These are phyloP conservation scores for Amblyteles armatorius DNA, from an alignment of 2,888 invertebrate genomes.

Conservation along the genomic window DNA sequence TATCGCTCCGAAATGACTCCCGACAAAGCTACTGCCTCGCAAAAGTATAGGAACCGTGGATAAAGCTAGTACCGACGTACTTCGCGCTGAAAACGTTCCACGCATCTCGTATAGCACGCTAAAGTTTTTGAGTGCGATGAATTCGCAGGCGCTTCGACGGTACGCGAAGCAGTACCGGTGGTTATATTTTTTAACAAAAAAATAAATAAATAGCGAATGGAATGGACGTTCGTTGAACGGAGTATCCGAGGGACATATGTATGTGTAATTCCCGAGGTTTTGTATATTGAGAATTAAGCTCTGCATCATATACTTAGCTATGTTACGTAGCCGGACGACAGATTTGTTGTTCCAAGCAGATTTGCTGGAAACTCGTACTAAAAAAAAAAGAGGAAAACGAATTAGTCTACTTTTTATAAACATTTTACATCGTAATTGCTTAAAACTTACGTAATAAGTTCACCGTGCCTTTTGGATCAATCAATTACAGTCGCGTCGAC, in stretches of 20 bases:
- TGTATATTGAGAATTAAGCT: constrained; percentile 8
- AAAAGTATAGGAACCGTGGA: not conserved
- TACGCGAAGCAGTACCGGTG: not conserved
- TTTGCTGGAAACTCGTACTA: constrained; percentile 4
- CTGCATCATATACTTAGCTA: not conserved
- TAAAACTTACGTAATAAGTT: constrained; percentile 41
- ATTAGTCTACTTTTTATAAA: constrained; percentile 61
- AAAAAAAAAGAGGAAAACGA: constrained; percentile 2
- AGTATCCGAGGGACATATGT: not conserved
- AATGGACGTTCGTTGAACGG: not conserved
- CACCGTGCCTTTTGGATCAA: constrained; percentile 61
- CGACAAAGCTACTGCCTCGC: not conserved
- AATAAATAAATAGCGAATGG: not conserved
- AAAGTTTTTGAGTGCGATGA: not conserved
- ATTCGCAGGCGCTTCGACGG: constrained; percentile 12
- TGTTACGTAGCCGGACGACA: not conserved
- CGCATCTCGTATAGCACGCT: constrained; percentile 25
- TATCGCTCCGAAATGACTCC: not conserved
- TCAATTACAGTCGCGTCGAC: constrained; percentile 37
- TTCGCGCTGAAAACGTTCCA: not conserved
- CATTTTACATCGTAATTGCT: constrained; percentile 49
- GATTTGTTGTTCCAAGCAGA: not conserved
- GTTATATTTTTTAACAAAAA: constrained; percentile 4
- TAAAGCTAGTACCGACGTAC: not conserved
- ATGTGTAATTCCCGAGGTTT: constrained; percentile 23